phyloP scores from a whole-genome alignment of 1,140 invertebrate species.

The Antheraea pernyi region DNA sequence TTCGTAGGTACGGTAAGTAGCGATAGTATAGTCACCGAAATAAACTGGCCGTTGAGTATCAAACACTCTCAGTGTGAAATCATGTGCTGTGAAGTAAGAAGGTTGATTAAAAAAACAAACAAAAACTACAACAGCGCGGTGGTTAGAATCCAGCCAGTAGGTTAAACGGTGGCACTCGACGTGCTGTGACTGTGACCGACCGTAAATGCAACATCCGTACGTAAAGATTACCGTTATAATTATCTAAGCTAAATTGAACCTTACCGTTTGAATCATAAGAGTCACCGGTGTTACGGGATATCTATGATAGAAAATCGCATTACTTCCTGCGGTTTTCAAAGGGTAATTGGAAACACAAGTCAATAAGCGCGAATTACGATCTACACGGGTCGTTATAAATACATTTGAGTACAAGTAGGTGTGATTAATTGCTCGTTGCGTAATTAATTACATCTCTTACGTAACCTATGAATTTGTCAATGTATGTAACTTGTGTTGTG shows the following conservation, averaged over 20 bases:
- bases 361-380: background rate
- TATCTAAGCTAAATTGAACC: constrained; percentile 36
- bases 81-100: constrained; percentile 16
- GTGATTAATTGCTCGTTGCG: too few relatives aligned
- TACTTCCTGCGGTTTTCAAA: constrained; percentile 54
- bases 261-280: constrained; percentile 35
- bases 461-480: too few relatives aligned
- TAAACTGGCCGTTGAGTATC: background rate
- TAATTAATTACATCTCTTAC: too few relatives aligned
- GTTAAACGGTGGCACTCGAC: constrained; percentile 34
- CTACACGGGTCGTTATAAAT: background rate
- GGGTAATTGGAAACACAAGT: constrained; percentile 39
- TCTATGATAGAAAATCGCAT: constrained; percentile 55
- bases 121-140: constrained; percentile 28
- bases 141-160: constrained; percentile 45
- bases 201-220: constrained; percentile 52
- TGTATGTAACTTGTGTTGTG: too few relatives aligned
- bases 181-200: constrained; percentile 53
- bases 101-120: constrained; percentile 63
- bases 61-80: background rate
- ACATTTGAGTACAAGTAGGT: background rate
- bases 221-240: constrained; percentile 46
- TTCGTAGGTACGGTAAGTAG: background rate
- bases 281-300: constrained; percentile 26
- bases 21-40: background rate